These are phyloP conservation scores for Pipra filicauda DNA, from an alignment of 2,113 vertebrate species.

Conservation along the genomic window DNA sequence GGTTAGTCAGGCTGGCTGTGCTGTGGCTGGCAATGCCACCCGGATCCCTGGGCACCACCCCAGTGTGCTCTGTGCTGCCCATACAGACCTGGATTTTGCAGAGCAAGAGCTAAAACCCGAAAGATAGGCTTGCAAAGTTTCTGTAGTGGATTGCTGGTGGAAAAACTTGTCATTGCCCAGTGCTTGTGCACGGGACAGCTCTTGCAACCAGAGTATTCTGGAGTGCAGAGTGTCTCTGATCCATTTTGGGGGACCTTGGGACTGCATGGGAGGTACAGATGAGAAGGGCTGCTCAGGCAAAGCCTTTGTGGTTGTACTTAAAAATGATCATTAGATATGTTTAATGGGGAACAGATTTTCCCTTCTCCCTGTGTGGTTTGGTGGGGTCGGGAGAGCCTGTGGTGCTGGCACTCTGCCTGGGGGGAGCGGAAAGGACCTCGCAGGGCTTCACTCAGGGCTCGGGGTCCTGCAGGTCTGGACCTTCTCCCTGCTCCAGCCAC, in stretches of 20 bases:
- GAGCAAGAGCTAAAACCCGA: neutral
- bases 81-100: neutral
- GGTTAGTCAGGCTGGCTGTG: neutral
- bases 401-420: neutral
- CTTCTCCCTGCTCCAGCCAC: neutral
- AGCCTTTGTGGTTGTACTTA: neutral
- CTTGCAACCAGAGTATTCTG: neutral
- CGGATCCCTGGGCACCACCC: neutral
- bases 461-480: neutral
- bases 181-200: neutral
- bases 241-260: neutral
- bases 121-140: neutral
- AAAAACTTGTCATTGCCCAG: neutral
- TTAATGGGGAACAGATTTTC: neutral
- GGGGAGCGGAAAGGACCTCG: neutral
- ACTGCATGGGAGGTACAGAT: neutral
- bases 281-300: neutral
- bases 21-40: neutral
- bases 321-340: neutral
- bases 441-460: neutral
- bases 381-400: neutral
- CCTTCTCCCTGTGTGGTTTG: neutral
- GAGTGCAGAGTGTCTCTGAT: neutral
- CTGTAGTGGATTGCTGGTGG: neutral
- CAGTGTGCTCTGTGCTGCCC: neutral